Conservation (phyloP, 2,888 invertebrate genomes). For the Phalera bucephala region DNA sequence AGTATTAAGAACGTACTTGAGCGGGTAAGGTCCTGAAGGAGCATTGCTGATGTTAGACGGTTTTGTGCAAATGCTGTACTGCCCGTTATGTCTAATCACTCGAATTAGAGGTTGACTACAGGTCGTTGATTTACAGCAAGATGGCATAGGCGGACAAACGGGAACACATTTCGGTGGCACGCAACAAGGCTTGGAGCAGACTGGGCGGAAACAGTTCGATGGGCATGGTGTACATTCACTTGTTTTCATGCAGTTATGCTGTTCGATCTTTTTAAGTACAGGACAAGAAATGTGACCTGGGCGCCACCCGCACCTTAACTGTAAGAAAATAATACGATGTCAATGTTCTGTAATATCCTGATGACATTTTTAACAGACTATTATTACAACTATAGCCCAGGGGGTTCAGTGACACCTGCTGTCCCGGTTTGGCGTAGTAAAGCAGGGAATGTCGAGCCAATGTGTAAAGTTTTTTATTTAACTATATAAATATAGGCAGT, state of each 20-base stretch:
- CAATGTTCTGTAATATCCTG: no score
- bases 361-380: no score
- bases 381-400: no score
- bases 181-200: constrained; percentile 50
- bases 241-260: constrained; percentile 55
- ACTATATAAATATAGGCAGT: no score
- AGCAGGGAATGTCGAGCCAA: no score
- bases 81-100: constrained; percentile 62
- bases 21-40: constrained; percentile 66
- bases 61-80: constrained; percentile 68
- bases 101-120: constrained; percentile 58
- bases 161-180: constrained; percentile 42
- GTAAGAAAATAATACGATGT: constrained; percentile 21
- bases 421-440: no score
- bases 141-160: constrained; percentile 43
- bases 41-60: constrained; percentile 65
- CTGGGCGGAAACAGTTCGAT: constrained; percentile 39
- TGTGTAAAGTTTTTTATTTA: no score
- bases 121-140: constrained; percentile 44
- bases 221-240: constrained; percentile 50
- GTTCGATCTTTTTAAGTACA: constrained; percentile 65
- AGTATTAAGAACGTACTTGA: constrained; percentile 70
- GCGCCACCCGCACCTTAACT: constrained; percentile 76
- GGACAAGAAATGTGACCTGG: constrained; percentile 75
- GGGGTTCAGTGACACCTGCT: no score